phyloP scores from a whole-genome alignment of 2,113 vertebrate species.

The Muntiacus muntjak region DNA sequence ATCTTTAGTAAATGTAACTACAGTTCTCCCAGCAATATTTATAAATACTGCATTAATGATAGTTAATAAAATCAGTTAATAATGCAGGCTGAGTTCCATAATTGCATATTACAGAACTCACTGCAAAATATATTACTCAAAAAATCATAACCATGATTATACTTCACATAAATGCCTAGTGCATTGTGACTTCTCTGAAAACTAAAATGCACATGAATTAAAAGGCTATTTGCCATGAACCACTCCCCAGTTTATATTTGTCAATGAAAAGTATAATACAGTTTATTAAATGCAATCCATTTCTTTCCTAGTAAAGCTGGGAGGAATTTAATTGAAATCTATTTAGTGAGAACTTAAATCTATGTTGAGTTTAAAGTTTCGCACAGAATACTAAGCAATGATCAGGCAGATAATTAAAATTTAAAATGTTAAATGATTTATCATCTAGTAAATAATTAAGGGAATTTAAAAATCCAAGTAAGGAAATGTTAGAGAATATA shows the following conservation, averaged over 20 bases:
- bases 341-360: constrained; percentile 75
- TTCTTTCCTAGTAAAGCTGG: constrained; percentile 61
- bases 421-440: constrained; percentile 86
- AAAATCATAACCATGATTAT: constrained; percentile 70
- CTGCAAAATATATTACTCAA: constrained; percentile 73
- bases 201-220: constrained; percentile 61
- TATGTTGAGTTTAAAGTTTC: constrained; percentile 79
- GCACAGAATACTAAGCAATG: constrained; percentile 80
- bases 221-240: constrained; percentile 59
- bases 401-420: constrained; percentile 84
- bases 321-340: constrained; percentile 76
- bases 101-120: constrained; percentile 62
- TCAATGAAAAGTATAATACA: constrained; percentile 50
- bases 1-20: constrained; percentile 54
- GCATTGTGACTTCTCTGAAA: constrained; percentile 58
- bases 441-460: constrained; percentile 84
- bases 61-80: constrained; percentile 75
- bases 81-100: constrained; percentile 71
- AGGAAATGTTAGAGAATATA: constrained; percentile 63
- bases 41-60: constrained; percentile 64
- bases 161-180: constrained; percentile 55
- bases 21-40: constrained; percentile 69
- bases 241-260: constrained; percentile 27
- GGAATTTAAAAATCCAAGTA: constrained; percentile 77
- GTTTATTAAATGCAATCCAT: constrained; percentile 62